Percentiles rank a stretch among this genome's conserved stretches.
These are phyloP conservation scores for Myiotriccus ornatus DNA, from an alignment of 2,797 vertebrate genomes.

Conservation along the genomic window DNA sequence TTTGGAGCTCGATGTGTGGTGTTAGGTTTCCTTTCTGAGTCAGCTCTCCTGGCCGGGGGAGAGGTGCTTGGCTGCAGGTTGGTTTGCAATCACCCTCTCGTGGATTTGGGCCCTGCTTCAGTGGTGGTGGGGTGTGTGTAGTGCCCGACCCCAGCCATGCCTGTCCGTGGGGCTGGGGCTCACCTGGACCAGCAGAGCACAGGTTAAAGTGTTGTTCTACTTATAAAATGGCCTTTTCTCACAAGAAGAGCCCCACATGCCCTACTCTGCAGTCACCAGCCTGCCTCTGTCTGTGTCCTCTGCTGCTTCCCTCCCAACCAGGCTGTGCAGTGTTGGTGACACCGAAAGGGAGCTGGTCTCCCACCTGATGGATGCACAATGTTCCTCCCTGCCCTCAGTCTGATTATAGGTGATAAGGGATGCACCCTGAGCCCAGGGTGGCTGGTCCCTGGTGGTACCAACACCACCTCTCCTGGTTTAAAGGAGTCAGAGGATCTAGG, in stretches of 20 bases:
- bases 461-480: background rate
- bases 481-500: background rate
- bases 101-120: background rate
- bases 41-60: background rate
- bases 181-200: background rate
- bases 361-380: background rate
- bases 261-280: background rate
- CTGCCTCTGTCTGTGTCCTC: background rate
- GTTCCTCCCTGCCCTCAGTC: background rate
- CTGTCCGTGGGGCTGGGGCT: background rate
- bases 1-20: background rate
- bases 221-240: background rate
- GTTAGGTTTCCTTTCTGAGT: conserved; percentile 12
- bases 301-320: background rate
- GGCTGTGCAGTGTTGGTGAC: background rate
- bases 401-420: background rate
- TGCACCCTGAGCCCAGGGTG: background rate
- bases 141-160: background rate
- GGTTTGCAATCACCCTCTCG: background rate
- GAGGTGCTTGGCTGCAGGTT: background rate
- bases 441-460: background rate
- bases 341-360: background rate
- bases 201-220: background rate
- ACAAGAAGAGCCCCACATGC: background rate
- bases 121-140: background rate